Evolutionary conservation across 2,113 vertebrate species (phyloP).

Genomic region (Sialia sialis): DNA sequence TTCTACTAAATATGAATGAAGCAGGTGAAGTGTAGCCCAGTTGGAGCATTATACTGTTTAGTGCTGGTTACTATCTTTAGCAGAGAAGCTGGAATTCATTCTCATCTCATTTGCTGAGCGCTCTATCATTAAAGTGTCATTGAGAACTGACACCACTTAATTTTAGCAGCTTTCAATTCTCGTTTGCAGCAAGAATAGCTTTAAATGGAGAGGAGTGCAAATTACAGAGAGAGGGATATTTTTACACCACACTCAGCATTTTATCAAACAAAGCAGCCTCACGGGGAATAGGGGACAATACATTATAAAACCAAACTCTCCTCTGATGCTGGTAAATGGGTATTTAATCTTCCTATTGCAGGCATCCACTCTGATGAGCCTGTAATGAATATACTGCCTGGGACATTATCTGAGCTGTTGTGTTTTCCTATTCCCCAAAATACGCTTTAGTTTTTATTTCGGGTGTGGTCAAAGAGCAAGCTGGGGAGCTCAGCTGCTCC

Average conservation of each 20-base stretch:
- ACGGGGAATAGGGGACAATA: conserved; percentile 78
- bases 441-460: conserved; percentile 66
- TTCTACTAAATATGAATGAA: conserved; percentile 70
- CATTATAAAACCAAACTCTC: conserved; percentile 80
- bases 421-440: conserved; percentile 68
- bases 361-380: conserved; percentile 73
- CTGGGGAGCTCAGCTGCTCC: conserved; percentile 45
- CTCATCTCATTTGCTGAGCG: conserved; percentile 88
- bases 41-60: conserved; percentile 49
- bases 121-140: conserved; percentile 99
- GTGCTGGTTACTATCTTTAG: conserved; percentile 84
- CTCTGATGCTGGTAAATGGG: conserved; percentile 80
- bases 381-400: conserved; percentile 73
- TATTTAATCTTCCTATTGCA: conserved; percentile 80
- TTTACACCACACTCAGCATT: conserved; percentile 87
- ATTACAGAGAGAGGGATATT: conserved; percentile 79
- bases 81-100: conserved; percentile 88
- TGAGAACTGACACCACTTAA: conserved; percentile 98
- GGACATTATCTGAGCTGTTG: conserved; percentile 68
- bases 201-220: conserved; percentile 78
- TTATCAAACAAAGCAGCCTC: conserved; percentile 87
- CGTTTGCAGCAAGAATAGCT: conserved; percentile 78
- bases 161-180: conserved; percentile 96
- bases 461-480: conserved; percentile 61
- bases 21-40: conserved; percentile 61